Evolutionary conservation across 35 echinoderm and acorn worm genomes (phyloP).

Genomic region (Acanthaster planci): DNA sequence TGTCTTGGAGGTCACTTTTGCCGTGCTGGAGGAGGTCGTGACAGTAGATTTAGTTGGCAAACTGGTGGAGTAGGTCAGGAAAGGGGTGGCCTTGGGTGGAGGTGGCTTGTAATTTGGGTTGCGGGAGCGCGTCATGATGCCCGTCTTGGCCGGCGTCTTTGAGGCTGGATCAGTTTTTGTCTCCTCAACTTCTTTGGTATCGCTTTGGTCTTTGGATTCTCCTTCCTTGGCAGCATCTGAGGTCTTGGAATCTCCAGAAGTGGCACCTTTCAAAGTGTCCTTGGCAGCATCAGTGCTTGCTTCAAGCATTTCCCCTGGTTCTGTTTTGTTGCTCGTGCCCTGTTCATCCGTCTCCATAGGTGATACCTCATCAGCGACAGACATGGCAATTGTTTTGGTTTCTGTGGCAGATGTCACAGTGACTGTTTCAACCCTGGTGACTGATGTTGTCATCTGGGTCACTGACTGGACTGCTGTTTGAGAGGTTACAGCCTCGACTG

Average conservation of each 20-base stretch:
- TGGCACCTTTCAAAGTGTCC: slow-evolving; percentile 2
- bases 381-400: background rate
- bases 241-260: background rate
- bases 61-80: slow-evolving; percentile 86
- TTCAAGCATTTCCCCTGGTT: too few relatives aligned
- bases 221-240: background rate
- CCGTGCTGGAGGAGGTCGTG: background rate
- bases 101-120: slow-evolving; percentile 99
- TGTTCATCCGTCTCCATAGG: slow-evolving; percentile 31
- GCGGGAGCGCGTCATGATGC: slow-evolving; percentile 89
- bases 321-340: background rate
- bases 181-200: slow-evolving; percentile 45
- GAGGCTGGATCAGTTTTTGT: slow-evolving; percentile 32
- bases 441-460: background rate
- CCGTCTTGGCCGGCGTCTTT: background rate
- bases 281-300: background rate
- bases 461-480: background rate
- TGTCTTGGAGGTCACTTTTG: slow-evolving; percentile 4
- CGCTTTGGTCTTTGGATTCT: slow-evolving; percentile 27
- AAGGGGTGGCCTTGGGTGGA: slow-evolving; percentile 87
- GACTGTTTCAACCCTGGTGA: background rate
- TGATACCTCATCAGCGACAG: background rate
- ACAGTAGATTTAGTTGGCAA: slow-evolving; percentile 39
- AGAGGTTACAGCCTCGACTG: background rate
- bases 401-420: background rate